Percentiles rank a stretch among this genome's conserved stretches.
Evolutionary conservation across 2,888 invertebrate genomes (phyloP).

Genomic region (Plebejus anna): DNA sequence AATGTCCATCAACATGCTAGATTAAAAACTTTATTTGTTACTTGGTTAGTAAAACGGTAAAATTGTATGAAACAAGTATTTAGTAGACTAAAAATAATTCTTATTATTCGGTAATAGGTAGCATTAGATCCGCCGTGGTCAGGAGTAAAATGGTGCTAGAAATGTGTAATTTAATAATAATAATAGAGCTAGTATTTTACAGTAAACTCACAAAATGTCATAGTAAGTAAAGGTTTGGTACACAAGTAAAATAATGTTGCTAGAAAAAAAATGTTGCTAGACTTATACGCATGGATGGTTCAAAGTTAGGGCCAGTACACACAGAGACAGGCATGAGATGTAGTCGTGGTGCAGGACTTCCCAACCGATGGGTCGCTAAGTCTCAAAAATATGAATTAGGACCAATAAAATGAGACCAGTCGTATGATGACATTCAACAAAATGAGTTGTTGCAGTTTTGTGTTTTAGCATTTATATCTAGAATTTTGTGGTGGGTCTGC

Average conservation of each 20-base stretch:
- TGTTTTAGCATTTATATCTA: neutral
- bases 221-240: slow-evolving; percentile 9
- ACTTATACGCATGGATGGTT: neutral
- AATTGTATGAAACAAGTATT: slow-evolving; percentile 3
- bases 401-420: neutral
- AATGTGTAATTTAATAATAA: slow-evolving; percentile 18
- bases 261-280: neutral
- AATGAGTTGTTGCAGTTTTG: neutral
- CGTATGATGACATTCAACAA: neutral
- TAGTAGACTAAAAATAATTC: neutral
- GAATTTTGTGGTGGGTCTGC: neutral
- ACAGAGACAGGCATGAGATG: slow-evolving; percentile 5
- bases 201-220: slow-evolving; percentile 21
- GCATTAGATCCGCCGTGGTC: slow-evolving; percentile 1
- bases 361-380: neutral
- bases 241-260: neutral
- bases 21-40: neutral
- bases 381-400: neutral
- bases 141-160: slow-evolving; percentile 1
- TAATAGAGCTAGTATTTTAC: neutral
- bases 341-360: slow-evolving; percentile 1
- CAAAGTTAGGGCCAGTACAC: slow-evolving; percentile 12
- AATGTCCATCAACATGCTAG: neutral
- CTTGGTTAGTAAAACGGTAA: neutral
- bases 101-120: neutral